phyloP scores from a whole-genome alignment of 30 jellyfish, hydroid and myxozoan genomes.

The Turritopsis dohrnii region DNA sequence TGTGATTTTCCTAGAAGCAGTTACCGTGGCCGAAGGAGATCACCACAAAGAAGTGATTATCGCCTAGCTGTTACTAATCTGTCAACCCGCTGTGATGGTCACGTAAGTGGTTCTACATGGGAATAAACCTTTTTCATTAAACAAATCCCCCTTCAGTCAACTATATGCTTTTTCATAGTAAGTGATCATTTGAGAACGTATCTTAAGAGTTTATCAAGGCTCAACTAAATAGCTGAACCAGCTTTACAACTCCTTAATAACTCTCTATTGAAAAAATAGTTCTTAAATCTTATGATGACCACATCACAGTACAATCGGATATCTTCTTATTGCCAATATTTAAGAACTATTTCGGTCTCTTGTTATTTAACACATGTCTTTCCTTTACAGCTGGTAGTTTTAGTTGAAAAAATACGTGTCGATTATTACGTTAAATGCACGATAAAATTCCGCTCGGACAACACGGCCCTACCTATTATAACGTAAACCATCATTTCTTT shows the following conservation, averaged over 20 bases:
- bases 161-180: no score
- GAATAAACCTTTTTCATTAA: background rate
- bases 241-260: no score
- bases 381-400: constrained; percentile 17
- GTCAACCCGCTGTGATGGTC: constrained; percentile 86
- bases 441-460: constrained; percentile 7
- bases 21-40: constrained; percentile 16
- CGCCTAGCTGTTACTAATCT: constrained; percentile 60
- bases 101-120: constrained; percentile 26
- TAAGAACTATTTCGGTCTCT: constrained; percentile 5
- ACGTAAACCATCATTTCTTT: background rate
- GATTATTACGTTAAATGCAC: background rate
- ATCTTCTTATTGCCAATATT: background rate
- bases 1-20: background rate
- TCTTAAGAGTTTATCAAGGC: no score
- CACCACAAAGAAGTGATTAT: constrained; percentile 75
- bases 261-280: no score
- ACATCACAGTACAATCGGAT: background rate
- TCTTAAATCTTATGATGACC: background rate
- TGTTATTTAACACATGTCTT: constrained; percentile 4
- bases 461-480: background rate
- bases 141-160: background rate
- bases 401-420: background rate
- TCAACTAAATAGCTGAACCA: no score
- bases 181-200: no score